Percentiles rank a stretch among this genome's conserved stretches.
phyloP scores from a whole-genome alignment of 2,113 vertebrate genomes.

The Agapornis roseicollis region DNA sequence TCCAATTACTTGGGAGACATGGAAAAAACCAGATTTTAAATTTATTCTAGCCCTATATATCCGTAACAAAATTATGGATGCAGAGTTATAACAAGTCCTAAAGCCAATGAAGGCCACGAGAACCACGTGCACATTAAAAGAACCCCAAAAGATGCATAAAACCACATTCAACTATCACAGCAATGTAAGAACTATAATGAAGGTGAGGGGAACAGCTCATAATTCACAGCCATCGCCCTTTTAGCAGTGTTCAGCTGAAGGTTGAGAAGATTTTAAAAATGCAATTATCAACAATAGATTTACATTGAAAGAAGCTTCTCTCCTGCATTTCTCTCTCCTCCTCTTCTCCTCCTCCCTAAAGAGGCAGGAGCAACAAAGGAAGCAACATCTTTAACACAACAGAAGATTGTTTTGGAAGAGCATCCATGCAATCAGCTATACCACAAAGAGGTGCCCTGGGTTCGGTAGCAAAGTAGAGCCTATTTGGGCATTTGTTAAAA shows the following conservation, averaged over 20 bases:
- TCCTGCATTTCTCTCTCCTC: background rate
- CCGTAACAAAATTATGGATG: background rate
- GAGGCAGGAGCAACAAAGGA: background rate
- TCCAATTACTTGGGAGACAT: background rate
- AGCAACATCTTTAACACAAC: background rate
- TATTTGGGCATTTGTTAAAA: background rate
- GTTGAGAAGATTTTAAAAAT: constrained; percentile 61
- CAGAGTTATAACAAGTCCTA: background rate
- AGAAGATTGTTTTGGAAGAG: background rate
- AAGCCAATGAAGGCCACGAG: background rate
- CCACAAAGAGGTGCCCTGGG: background rate
- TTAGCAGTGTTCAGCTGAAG: constrained; percentile 57
- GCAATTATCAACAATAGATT: constrained; percentile 60
- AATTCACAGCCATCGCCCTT: constrained; percentile 62
- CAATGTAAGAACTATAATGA: constrained; percentile 27
- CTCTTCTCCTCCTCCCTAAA: constrained; percentile 15
- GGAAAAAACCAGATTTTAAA: background rate
- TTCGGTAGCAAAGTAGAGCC: background rate
- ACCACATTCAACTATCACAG: constrained; percentile 48
- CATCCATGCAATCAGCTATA: background rate
- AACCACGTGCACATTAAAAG: background rate
- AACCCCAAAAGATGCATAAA: background rate
- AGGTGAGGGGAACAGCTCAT: constrained; percentile 49
- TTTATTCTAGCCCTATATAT: background rate
- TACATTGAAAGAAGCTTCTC: constrained; percentile 49